phyloP scores from a whole-genome alignment of 2,888 invertebrate genomes.

The Antheraea assamensis region DNA sequence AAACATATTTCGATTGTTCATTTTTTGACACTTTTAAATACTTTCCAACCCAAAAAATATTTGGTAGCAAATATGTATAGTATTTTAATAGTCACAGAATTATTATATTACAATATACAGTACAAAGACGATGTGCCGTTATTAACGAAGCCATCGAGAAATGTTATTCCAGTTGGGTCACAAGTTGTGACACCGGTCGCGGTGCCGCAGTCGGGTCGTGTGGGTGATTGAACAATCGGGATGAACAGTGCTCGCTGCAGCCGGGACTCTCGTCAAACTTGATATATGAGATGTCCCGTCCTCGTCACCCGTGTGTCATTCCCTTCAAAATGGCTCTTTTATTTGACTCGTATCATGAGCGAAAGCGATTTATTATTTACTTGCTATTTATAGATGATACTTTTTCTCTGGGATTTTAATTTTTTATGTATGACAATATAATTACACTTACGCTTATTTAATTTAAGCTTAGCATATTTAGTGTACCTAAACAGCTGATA shows the following conservation, averaged over 20 bases:
- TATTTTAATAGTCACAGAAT: background rate
- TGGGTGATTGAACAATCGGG: background rate
- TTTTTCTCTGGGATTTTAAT: too few species aligned
- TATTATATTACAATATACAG: background rate
- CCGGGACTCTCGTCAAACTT: slow-evolving; percentile 18
- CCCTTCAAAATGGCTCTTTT: background rate
- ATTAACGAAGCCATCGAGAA: background rate
- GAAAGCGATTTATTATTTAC: background rate
- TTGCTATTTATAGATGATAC: too few species aligned
- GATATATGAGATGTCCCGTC: slow-evolving; percentile 26
- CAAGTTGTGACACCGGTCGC: background rate
- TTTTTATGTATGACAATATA: too few species aligned
- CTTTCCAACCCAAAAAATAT: background rate
- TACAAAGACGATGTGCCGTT: background rate
- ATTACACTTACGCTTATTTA: too few species aligned
- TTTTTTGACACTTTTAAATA: background rate
- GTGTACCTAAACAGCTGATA: too few species aligned
- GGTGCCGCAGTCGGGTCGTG: background rate
- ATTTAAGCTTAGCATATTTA: too few species aligned
- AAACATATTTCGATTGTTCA: background rate
- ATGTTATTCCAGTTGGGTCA: background rate
- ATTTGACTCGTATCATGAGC: background rate
- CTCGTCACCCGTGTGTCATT: slow-evolving; percentile 16
- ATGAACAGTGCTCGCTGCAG: slow-evolving; percentile 3
- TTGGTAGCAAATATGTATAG: background rate